These are phyloP conservation scores for Dasysyrphus tricinctus DNA, from an alignment of 2,888 invertebrate genomes.

Conservation along the genomic window DNA sequence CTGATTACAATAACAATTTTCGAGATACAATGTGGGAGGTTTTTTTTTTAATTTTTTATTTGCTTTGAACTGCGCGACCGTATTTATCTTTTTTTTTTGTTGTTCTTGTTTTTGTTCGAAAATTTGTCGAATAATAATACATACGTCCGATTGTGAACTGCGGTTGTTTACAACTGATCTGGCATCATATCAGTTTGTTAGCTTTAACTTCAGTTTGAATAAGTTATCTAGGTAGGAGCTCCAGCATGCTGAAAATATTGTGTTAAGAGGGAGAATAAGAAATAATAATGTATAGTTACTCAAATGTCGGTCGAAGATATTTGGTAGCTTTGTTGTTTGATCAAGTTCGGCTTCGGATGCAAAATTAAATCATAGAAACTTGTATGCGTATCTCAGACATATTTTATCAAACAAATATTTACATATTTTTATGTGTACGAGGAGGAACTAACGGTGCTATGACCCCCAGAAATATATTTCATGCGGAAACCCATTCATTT, in stretches of 20 bases:
- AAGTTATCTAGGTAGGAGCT: constrained; percentile 6
- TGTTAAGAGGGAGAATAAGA: constrained; percentile 18
- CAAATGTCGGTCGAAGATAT: constrained; percentile 7
- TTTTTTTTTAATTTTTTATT: constrained; percentile 5
- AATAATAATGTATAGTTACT: neutral
- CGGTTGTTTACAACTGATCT: constrained; percentile 64
- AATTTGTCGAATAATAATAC: neutral
- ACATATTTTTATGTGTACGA: neutral
- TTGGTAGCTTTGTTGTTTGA: constrained; percentile 6
- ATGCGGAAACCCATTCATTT: neutral
- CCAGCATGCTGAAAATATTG: neutral
- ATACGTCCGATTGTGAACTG: constrained; percentile 41
- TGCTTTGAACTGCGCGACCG: neutral
- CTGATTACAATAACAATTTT: constrained; percentile 8
- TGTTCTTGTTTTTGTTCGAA: neutral
- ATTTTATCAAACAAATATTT: neutral
- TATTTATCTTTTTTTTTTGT: neutral
- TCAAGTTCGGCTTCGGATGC: constrained; percentile 51
- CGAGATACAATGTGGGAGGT: constrained; percentile 16
- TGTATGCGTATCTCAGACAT: neutral
- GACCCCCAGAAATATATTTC: constrained; percentile 46
- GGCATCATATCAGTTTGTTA: constrained; percentile 31
- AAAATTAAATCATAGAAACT: constrained; percentile 47
- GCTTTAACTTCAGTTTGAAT: constrained; percentile 34
- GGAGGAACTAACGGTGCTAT: constrained; percentile 36